A percentile compares a stretch with the other conserved stretches of the same genome.
phyloP scores from a whole-genome alignment of 2,113 vertebrate species.

The Trogon surrucura region DNA sequence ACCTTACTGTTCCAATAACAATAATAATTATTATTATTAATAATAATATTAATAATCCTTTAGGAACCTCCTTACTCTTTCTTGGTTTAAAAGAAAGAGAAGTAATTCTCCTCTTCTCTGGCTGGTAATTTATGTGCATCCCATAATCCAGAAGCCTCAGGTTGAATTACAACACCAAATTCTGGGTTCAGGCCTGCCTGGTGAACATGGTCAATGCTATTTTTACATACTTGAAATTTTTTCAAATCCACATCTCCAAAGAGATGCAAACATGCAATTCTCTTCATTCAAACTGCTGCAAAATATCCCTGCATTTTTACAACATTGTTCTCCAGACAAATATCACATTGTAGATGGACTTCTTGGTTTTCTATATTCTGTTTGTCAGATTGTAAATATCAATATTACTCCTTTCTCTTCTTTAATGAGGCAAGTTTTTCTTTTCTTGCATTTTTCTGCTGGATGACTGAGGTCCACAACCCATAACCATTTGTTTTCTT shows the following conservation, averaged over 20 bases:
- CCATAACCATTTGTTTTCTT: neutral
- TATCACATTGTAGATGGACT: neutral
- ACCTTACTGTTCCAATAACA: neutral
- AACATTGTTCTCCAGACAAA: neutral
- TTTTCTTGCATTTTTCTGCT: neutral
- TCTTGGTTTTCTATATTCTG: neutral
- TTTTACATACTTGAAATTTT: slow-evolving; percentile 20
- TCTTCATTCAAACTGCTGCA: neutral
- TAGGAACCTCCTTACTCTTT: neutral
- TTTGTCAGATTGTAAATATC: neutral
- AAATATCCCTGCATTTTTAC: slow-evolving; percentile 16
- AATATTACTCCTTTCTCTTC: neutral
- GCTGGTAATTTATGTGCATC: neutral
- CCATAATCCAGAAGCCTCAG: neutral
- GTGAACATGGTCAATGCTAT: neutral
- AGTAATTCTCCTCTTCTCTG: neutral
- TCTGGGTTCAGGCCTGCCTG: slow-evolving; percentile 9
- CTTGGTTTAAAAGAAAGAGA: neutral
- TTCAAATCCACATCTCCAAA: slow-evolving; percentile 44
- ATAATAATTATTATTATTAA: neutral
- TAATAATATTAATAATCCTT: neutral
- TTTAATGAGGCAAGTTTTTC: neutral
- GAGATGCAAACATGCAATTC: neutral
- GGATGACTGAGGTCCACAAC: neutral
- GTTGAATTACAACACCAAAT: slow-evolving; percentile 1